These are phyloP conservation scores for Varroa destructor DNA, from an alignment of 1,140 invertebrate species.

Conservation along the genomic window DNA sequence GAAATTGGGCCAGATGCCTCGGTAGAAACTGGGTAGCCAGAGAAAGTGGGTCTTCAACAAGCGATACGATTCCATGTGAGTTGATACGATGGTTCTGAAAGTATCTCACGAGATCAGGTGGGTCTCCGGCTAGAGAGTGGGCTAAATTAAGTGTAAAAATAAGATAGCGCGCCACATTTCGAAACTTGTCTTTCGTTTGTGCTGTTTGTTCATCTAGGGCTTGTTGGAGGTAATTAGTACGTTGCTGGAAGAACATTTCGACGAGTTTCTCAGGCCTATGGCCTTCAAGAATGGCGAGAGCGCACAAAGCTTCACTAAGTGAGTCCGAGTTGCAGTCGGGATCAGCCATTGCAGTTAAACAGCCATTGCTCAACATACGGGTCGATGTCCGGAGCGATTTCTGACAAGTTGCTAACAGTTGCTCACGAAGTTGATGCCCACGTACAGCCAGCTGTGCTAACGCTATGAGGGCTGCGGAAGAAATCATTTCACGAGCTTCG, in stretches of 20 bases:
- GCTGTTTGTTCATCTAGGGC: not conserved
- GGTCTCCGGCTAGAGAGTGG: not conserved
- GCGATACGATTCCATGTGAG: conserved; percentile 4
- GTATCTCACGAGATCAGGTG: not conserved
- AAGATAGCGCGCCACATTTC: not conserved
- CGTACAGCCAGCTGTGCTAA: conserved; percentile 16
- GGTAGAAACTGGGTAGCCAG: conserved; percentile 5
- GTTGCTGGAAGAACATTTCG: conserved; percentile 25
- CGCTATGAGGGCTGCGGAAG: conserved; percentile 1
- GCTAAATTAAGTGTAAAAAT: not conserved
- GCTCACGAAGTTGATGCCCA: not conserved
- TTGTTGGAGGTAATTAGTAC: not conserved
- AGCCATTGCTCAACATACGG: conserved; percentile 2
- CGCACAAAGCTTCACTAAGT: not conserved
- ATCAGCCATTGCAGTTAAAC: conserved; percentile 2
- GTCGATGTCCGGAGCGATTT: conserved; percentile 10
- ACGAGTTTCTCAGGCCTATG: conserved; percentile 15
- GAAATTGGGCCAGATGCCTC: not conserved
- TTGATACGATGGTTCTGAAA: conserved; percentile 15
- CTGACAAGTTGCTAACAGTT: not conserved
- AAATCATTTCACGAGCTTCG: conserved; percentile 17
- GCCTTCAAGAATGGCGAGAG: not conserved
- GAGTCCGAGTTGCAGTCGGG: not conserved
- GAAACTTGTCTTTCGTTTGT: conserved; percentile 8
- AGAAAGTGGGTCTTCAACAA: conserved; percentile 12